Conservation (phyloP, 2,797 vertebrate genomes). For the Poliocrania exsul region DNA sequence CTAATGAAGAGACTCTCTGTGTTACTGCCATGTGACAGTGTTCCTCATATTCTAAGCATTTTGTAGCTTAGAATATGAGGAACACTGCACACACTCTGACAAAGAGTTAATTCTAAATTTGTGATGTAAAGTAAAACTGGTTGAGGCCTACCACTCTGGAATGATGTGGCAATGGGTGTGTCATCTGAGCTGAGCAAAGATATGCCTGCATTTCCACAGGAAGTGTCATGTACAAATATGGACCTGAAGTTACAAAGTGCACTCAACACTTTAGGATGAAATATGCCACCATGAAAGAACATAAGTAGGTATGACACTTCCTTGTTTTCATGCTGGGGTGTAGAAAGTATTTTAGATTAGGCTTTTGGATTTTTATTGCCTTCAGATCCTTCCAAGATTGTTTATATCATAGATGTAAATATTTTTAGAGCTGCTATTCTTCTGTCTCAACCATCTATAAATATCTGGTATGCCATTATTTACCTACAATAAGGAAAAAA, state of each 20-base stretch:
- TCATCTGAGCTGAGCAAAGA: neutral
- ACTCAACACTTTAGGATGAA: neutral
- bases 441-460: neutral
- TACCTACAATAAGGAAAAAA: neutral
- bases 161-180: neutral
- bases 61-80: no score
- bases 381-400: neutral
- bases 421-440: neutral
- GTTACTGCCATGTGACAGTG: neutral
- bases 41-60: neutral
- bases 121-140: neutral
- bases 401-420: neutral
- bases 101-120: neutral
- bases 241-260: neutral
- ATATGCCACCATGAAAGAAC: neutral
- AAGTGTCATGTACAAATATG: neutral
- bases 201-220: neutral
- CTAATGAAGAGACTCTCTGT: neutral
- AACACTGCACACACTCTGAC: neutral
- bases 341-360: neutral
- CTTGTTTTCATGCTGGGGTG: neutral
- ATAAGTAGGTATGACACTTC: neutral
- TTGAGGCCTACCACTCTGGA: neutral
- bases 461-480: rapidly evolving
- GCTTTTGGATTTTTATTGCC: neutral